Evolutionary conservation across 2,888 invertebrate species (phyloP), one percentile per base, ranked within the genome.

Genomic region (Drosophila fulvimacula): DNA sequence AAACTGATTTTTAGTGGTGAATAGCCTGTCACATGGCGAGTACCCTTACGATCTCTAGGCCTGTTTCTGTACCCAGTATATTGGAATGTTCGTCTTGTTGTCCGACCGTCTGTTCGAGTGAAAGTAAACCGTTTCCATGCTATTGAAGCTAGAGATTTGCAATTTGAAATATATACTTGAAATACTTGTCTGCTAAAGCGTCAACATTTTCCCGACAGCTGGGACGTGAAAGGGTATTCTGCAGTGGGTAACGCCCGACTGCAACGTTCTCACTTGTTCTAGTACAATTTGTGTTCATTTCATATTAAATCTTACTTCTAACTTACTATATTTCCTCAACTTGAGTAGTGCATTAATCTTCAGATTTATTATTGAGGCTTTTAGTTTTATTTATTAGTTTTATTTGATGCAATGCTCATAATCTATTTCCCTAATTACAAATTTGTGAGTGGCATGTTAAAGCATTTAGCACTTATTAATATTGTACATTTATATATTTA

Each of bases 391-490:
- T n/a, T n/a, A n/a, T 21, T 21, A 42, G 21, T 27, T 17, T 53
- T 53, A 3, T n/a, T 34, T 21, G 10, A 13, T 10, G 24, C 21
- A 17, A 11, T 32, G 17, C 27, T 27, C 1, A 11, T 10, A 15
- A 15, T 11, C n/a, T 30, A 30, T 46, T 3, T 30, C 17, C 19
- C 2, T 24, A 15, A 17, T 30, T 21, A 42, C 17, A 36, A 36
- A 38, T 64, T 24, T 41, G 27, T 36, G 1, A 30, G 2, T 57
- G 13, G 62, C 62, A 62, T 62, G 62, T 24, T n/a, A 24, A 34
- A 32, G 19, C 44, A 27, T 48, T 60, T 36, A 32, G 38, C 24
- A 38, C 17, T 24, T 32, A 38, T 51, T 24, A 17, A 19, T 17
- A 44, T 44, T 24, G 7, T 53, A 46, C 38, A 6, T 27, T 27